phyloP scores from a whole-genome alignment of 2,888 invertebrate species.

The Sarcophaga rosellei region DNA sequence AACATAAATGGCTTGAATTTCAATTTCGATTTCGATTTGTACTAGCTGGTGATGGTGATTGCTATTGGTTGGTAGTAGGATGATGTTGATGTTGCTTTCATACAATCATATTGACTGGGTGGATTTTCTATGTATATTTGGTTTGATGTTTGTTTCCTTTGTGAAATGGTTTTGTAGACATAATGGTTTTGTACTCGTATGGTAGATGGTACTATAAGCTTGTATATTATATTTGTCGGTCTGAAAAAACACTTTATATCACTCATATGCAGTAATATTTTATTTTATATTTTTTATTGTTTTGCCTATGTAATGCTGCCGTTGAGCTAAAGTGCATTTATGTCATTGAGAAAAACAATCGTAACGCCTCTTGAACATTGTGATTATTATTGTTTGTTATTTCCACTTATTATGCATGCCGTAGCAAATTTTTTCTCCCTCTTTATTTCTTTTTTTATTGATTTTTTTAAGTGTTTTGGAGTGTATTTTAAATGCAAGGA shows the following conservation, averaged over 20 bases:
- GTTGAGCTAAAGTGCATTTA: conserved; percentile 70
- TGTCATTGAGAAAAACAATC: conserved; percentile 77
- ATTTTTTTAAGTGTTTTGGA: conserved; percentile 34
- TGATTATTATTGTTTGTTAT: conserved; percentile 78
- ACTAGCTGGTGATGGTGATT: conserved; percentile 19
- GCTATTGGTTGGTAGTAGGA: neutral
- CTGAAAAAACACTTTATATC: conserved; percentile 38
- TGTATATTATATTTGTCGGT: conserved; percentile 4
- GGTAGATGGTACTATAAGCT: neutral
- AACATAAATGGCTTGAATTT: conserved; percentile 24
- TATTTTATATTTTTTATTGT: conserved; percentile 33
- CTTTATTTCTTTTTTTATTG: conserved; percentile 4
- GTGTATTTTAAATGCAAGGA: conserved; percentile 51
- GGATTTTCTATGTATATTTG: conserved; percentile 7
- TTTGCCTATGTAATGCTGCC: conserved; percentile 56
- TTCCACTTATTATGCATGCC: conserved; percentile 74
- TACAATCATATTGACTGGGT: conserved; percentile 16
- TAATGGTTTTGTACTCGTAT: neutral
- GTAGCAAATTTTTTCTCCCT: conserved; percentile 49
- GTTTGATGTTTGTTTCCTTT: neutral
- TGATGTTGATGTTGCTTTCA: neutral
- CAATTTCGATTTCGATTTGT: conserved; percentile 26
- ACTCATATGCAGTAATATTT: conserved; percentile 42
- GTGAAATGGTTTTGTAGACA: neutral
- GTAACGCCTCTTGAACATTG: conserved; percentile 78